Conservation (phyloP, 2,888 invertebrate genomes). For the Microctonus aethiopoides region DNA sequence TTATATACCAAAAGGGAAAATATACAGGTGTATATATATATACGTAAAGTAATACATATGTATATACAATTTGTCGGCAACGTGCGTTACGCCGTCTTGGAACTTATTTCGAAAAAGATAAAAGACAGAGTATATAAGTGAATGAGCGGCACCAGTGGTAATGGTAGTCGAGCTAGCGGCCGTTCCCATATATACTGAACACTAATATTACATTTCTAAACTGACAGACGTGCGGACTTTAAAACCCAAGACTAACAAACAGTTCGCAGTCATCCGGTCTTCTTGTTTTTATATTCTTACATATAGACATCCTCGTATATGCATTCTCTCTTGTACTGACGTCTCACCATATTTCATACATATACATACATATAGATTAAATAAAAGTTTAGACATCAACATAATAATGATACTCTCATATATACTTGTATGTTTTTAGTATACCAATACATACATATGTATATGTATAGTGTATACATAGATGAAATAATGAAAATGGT, state of each 20-base stretch:
- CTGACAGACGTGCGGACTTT: slow-evolving; percentile 68
- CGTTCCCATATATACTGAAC: slow-evolving; percentile 53
- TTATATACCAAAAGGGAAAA: not conserved
- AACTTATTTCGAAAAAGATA: slow-evolving; percentile 33
- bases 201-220: slow-evolving; percentile 67
- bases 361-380: not conserved
- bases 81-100: not conserved
- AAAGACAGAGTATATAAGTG: slow-evolving; percentile 35
- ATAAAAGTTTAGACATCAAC: not conserved
- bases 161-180: slow-evolving; percentile 54
- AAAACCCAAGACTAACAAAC: slow-evolving; percentile 68
- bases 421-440: too few species aligned
- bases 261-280: slow-evolving; percentile 67
- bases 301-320: slow-evolving; percentile 52
- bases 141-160: slow-evolving; percentile 38
- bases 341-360: not conserved
- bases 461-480: not conserved
- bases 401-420: not conserved
- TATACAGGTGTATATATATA: not conserved
- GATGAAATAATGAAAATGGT: not conserved
- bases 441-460: too few species aligned
- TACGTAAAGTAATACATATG: not conserved
- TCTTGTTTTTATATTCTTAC: slow-evolving; percentile 65
- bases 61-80: not conserved
- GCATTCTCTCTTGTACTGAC: slow-evolving; percentile 19